A percentile compares a stretch with the other conserved stretches of the same genome.
Conservation (phyloP, 2,113 vertebrate species). For the Campylomormyrus tamandua region DNA sequence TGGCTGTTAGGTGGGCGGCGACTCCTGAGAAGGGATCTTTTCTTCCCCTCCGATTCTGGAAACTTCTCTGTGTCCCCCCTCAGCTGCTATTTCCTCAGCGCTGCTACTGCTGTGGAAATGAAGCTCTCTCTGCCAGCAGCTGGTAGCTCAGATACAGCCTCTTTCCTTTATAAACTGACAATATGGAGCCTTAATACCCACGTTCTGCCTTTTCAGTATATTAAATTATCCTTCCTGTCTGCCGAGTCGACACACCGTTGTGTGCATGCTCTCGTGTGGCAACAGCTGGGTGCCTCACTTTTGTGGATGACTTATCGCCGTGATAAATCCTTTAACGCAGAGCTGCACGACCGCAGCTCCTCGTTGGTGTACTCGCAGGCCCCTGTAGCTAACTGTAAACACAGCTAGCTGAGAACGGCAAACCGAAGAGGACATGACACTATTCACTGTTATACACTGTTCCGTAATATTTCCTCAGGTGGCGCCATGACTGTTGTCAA, state of each 20-base stretch:
- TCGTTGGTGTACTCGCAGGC: not conserved
- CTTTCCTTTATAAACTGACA: not conserved
- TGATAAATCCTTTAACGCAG: not conserved
- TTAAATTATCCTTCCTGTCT: not conserved
- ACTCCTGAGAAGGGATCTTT: not conserved
- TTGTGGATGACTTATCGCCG: not conserved
- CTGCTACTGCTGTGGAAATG: not conserved
- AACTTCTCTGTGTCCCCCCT: slow-evolving; percentile 9
- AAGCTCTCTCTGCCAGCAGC: not conserved
- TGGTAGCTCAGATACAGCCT: not conserved
- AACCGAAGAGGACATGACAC: not conserved
- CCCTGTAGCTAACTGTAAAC: not conserved
- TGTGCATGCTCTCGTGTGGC: not conserved
- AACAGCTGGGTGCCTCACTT: not conserved
- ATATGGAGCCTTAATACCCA: not conserved
- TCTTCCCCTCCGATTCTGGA: not conserved
- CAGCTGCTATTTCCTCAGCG: not conserved
- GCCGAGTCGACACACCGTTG: not conserved
- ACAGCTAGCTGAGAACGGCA: not conserved
- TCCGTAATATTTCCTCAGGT: not conserved
- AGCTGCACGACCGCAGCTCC: not conserved
- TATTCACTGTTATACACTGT: not conserved
- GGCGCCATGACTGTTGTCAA: not conserved
- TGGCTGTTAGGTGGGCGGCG: not conserved
- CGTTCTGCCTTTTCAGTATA: not conserved